phyloP scores from a whole-genome alignment of 2,888 invertebrate species.

The Acanthococcus lagerstroemiae region DNA sequence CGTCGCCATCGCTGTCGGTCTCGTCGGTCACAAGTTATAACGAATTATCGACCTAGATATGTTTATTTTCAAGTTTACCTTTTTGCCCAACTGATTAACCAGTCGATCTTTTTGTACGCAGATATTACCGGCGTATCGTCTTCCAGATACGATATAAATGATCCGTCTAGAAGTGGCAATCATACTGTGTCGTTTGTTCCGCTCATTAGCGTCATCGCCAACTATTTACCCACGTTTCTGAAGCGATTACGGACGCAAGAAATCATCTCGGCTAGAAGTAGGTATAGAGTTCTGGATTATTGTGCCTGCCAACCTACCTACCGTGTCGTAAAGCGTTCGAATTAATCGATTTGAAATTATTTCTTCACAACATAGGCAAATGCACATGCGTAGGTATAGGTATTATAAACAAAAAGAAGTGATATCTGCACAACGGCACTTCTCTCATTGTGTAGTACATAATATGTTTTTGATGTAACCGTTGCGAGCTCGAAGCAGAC shows the following conservation, averaged over 20 bases:
- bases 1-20: not conserved
- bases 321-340: not conserved
- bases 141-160: constrained; percentile 14
- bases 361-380: no score
- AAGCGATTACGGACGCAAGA: constrained; percentile 31
- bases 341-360: no score
- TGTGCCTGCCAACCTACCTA: not conserved
- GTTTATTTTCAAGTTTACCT: not conserved
- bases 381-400: no score
- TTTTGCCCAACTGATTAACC: constrained; percentile 6
- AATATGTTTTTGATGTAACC: no score
- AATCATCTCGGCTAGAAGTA: constrained; percentile 28
- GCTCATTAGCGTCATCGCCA: constrained; percentile 38
- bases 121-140: constrained; percentile 19
- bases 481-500: no score
- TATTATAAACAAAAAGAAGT: no score
- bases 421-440: no score
- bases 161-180: constrained; percentile 31
- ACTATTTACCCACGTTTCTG: constrained; percentile 36
- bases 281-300: not conserved
- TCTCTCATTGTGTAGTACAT: no score
- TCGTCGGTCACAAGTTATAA: not conserved
- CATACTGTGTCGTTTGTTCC: constrained; percentile 38
- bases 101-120: not conserved
- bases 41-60: not conserved